Percentiles rank a stretch among this genome's conserved stretches.
Conservation (phyloP, 2,113 vertebrate genomes). For the Cinclus cinclus region DNA sequence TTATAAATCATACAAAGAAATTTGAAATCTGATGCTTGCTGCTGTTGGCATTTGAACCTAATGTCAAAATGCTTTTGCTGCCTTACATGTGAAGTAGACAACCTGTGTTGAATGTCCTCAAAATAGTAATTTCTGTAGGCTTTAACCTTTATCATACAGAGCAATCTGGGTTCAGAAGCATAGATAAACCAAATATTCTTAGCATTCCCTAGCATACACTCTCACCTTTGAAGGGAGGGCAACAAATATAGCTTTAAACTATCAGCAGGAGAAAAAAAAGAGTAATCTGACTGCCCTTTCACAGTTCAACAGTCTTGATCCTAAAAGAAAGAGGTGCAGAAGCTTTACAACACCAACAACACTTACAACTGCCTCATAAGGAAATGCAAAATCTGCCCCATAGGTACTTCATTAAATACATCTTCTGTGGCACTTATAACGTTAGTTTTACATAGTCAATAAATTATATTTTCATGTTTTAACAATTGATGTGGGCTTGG, state of each 20-base stretch:
- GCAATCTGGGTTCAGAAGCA: background rate
- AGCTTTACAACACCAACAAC: background rate
- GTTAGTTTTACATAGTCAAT: background rate
- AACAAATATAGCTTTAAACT: background rate
- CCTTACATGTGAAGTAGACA: constrained; percentile 25
- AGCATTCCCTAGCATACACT: background rate
- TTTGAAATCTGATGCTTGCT: constrained; percentile 52
- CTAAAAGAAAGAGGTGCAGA: background rate
- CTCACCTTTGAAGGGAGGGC: background rate
- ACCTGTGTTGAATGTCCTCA: constrained; percentile 40
- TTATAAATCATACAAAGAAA: constrained; percentile 1
- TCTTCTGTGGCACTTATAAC: background rate
- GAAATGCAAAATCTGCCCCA: background rate
- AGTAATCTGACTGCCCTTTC: background rate
- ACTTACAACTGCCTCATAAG: accelerated
- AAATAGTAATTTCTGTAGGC: background rate
- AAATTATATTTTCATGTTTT: background rate
- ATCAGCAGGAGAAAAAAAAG: background rate
- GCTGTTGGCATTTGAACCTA: constrained; percentile 37
- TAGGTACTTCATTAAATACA: background rate
- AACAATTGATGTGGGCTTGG: background rate
- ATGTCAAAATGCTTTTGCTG: constrained; percentile 49
- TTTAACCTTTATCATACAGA: background rate
- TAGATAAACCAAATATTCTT: background rate
- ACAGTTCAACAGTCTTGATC: background rate